Base-by-base conservation (phyloP, 2,797 vertebrate species). In the Spinibarbus caldwelli region DNA sequence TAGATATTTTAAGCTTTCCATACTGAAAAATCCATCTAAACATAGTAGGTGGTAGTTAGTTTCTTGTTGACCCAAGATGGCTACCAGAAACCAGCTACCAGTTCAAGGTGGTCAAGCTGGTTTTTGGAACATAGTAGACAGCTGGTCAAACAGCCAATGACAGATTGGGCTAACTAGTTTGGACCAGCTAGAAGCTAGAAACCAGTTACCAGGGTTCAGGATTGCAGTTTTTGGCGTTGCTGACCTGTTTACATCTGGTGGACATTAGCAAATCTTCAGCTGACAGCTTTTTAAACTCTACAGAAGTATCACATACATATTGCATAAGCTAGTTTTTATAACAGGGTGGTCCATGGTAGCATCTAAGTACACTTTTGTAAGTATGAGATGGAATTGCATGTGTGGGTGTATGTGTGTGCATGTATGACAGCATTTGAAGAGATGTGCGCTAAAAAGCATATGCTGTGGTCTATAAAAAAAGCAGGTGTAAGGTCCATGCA, bases 381-480 rank as follows among this genome's bases (percentile, higher is more conserved):
- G n/a, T 71, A 45, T 78, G n/a, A 80, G 31, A 75, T 62, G 29
- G 38, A 79, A 49, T 43, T 78, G 73, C 23, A 68, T 81, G 21
- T 64, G 49, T 86, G 78, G 36, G n/a, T 78, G 29, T 78, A 15
- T 54, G 52, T 34, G n/a, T 86, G 72, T 82, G 66, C 36, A 34
- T 31, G 54, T 34, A 38, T 66, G 43, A 43, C 9, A 57, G 64
- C 14, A 59, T 84, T 34, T 71, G 17, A 29, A 8, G 17, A 23
- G 11, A 72, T 59, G 57, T 85, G 19, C 62, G 34, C 75, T 41
- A 19, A 43, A 52, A 66, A 38, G 15, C 38, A 54, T 87, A n/a
- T 86, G 78, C 72, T 26, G 36, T 26, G 52, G 31, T 79, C 17
- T 59, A n/a, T n/a, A 43, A 59, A 64, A 59, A 52, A 72, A 52